phyloP scores from a whole-genome alignment of 1,140 invertebrate species.

The Metopolophium dirhodum region DNA sequence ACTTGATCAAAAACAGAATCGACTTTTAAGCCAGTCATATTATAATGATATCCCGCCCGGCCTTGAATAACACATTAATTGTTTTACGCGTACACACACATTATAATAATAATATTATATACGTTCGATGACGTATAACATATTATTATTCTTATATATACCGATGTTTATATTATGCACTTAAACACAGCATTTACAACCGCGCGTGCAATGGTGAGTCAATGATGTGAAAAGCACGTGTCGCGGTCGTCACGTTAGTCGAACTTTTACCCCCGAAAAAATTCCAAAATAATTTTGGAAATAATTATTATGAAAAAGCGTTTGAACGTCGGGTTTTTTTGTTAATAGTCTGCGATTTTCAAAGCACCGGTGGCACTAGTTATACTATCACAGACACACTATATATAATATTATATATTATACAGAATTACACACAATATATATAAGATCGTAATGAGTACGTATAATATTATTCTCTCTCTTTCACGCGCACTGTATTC shows the following conservation, averaged over 20 bases:
- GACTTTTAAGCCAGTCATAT: not conserved
- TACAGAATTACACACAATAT: not conserved
- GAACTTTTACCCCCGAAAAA: not conserved
- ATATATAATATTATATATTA: not conserved
- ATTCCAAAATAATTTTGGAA: too few species aligned
- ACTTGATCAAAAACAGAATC: not conserved
- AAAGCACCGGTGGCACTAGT: not conserved
- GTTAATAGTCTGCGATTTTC: not conserved
- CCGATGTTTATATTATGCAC: not conserved
- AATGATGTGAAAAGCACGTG: not conserved
- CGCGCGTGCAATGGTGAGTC: too few species aligned
- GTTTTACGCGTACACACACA: not conserved
- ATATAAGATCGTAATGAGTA: constrained; percentile 2
- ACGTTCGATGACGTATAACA: not conserved
- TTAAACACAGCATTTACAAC: not conserved
- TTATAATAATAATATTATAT: not conserved
- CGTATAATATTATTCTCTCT: not conserved
- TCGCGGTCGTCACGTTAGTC: not conserved
- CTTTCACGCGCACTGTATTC: not conserved
- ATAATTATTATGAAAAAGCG: not conserved
- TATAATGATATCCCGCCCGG: not conserved
- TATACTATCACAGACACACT: not conserved
- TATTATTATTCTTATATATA: not conserved
- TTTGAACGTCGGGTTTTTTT: not conserved
- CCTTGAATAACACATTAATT: constrained; percentile 10